Conservation (phyloP, 2,888 invertebrate genomes). For the Bruchidius siliquastri region DNA sequence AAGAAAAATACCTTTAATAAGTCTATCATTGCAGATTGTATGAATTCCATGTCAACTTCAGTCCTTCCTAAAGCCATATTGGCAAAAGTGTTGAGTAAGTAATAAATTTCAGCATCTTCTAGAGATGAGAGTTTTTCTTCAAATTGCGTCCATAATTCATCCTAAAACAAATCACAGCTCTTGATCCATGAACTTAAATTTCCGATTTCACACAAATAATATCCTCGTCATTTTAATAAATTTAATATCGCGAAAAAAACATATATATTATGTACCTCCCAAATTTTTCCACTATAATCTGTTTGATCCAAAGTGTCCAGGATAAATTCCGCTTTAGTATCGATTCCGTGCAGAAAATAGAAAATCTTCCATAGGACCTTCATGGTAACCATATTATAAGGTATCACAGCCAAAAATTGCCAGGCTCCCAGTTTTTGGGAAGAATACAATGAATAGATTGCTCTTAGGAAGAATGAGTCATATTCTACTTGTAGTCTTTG, state of each 20-base stretch:
- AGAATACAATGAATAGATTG: slow-evolving; percentile 64
- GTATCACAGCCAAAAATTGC: slow-evolving; percentile 76
- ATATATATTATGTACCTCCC: slow-evolving; percentile 35
- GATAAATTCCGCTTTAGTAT: slow-evolving; percentile 43
- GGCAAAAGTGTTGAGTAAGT: slow-evolving; percentile 71
- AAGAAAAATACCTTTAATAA: slow-evolving; percentile 70
- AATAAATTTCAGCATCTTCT: slow-evolving; percentile 70
- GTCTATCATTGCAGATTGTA: slow-evolving; percentile 61
- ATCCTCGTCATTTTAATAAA: too few relatives aligned
- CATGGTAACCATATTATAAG: slow-evolving; percentile 58
- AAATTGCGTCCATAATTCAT: slow-evolving; percentile 53
- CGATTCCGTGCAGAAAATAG: slow-evolving; percentile 57
- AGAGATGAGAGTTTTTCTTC: slow-evolving; percentile 61
- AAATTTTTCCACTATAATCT: slow-evolving; percentile 50
- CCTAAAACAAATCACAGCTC: slow-evolving; percentile 2
- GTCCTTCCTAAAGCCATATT: slow-evolving; percentile 70
- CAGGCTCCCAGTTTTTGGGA: slow-evolving; percentile 71
- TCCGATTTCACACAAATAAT: too few relatives aligned
- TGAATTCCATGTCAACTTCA: slow-evolving; percentile 58
- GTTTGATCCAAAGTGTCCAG: slow-evolving; percentile 30
- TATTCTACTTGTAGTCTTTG: slow-evolving; percentile 65
- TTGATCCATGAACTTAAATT: too few relatives aligned
- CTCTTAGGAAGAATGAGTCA: slow-evolving; percentile 66
- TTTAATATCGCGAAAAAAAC: too few relatives aligned
- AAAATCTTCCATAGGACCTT: slow-evolving; percentile 63